Evolutionary conservation across 2,113 vertebrate species (phyloP).

Genomic region (Pseudorectes ferrugineus): DNA sequence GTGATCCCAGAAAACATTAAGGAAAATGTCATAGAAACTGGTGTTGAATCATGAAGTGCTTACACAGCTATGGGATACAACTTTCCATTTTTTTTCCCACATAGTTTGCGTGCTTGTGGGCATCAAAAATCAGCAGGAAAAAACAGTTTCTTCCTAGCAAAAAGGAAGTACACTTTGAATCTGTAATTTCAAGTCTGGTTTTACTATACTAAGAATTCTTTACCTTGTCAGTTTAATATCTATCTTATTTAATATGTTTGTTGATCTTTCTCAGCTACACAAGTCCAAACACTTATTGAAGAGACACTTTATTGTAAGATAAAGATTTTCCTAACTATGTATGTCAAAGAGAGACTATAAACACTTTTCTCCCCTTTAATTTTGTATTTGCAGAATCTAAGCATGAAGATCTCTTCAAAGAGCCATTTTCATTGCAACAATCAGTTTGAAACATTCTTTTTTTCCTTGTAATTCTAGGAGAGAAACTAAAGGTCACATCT

Average conservation of each 20-base stretch:
- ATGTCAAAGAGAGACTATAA: not conserved
- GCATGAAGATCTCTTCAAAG: not conserved
- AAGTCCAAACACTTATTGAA: not conserved
- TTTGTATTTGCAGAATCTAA: not conserved
- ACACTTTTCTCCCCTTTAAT: not conserved
- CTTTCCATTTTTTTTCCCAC: not conserved
- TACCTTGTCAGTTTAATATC: not conserved
- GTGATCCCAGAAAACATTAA: not conserved
- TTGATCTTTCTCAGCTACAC: not conserved
- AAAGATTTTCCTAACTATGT: not conserved
- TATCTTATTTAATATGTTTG: not conserved
- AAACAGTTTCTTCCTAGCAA: not conserved
- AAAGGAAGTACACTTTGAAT: not conserved
- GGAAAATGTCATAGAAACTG: not conserved
- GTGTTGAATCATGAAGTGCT: not conserved
- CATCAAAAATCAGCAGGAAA: not conserved
- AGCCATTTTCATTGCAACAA: not conserved
- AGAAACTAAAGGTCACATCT: not conserved
- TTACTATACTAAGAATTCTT: not conserved
- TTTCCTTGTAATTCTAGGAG: not conserved
- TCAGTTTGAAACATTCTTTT: not conserved
- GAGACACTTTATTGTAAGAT: not conserved
- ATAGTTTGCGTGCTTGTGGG: not conserved
- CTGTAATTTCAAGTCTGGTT: not conserved
- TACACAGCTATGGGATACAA: not conserved